Evolutionary conservation across 1,140 invertebrate species (phyloP).

Genomic region (Harpegnathos saltator): DNA sequence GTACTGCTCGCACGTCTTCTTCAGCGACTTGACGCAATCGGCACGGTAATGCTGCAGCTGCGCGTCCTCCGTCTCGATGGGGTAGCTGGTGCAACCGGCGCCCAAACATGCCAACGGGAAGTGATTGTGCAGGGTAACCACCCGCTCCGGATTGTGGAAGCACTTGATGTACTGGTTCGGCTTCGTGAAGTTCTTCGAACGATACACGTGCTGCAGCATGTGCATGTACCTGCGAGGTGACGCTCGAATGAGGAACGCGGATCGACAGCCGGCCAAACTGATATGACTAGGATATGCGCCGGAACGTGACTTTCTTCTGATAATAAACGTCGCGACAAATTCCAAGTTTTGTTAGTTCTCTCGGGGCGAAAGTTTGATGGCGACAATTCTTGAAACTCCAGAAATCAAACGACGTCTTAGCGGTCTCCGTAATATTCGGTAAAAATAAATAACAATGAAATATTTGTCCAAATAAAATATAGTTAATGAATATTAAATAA

Average conservation of each 20-base stretch:
- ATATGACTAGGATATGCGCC: background rate
- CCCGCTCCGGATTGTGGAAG: constrained; percentile 96
- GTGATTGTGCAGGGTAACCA: constrained; percentile 96
- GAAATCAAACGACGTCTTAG: too few relatives aligned
- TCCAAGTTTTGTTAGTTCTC: too few relatives aligned
- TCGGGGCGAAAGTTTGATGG: too few relatives aligned
- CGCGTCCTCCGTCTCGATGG: constrained; percentile 93
- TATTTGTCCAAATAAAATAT: too few relatives aligned
- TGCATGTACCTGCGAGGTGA: constrained; percentile 91
- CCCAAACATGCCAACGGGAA: constrained; percentile 96
- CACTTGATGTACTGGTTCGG: constrained; percentile 97
- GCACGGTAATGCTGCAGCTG: constrained; percentile 97
- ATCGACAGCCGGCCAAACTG: background rate
- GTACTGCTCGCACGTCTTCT: constrained; percentile 94
- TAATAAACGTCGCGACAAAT: too few relatives aligned
- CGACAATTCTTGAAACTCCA: too few relatives aligned
- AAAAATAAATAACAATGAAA: too few relatives aligned
- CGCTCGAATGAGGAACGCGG: constrained; percentile 8
- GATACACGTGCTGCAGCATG: constrained; percentile 97
- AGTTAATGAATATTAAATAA: too few relatives aligned
- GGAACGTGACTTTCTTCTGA: background rate
- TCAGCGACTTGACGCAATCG: constrained; percentile 95
- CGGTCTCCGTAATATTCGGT: too few relatives aligned
- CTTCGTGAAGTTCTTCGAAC: constrained; percentile 96
- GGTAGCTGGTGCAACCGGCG: constrained; percentile 94